Evolutionary conservation across 2,888 invertebrate species (phyloP).

Genomic region (Drosophila helvetica): DNA sequence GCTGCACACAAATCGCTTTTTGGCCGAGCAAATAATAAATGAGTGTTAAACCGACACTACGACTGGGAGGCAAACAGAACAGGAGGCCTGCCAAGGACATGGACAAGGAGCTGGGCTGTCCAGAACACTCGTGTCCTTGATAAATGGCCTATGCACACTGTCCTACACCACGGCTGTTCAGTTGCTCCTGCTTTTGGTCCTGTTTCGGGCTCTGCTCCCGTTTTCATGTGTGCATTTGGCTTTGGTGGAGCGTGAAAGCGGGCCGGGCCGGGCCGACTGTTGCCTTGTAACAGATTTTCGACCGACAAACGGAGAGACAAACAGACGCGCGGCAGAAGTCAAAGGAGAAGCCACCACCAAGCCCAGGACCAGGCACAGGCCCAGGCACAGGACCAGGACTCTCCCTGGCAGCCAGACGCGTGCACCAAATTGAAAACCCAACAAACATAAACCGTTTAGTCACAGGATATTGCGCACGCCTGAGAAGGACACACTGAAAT

Average conservation of each 20-base stretch:
- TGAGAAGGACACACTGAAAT: slow-evolving; percentile 41
- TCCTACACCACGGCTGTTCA: neutral
- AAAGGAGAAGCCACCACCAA: slow-evolving; percentile 68
- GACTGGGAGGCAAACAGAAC: slow-evolving; percentile 61
- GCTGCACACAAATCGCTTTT: slow-evolving; percentile 53
- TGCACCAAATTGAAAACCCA: slow-evolving; percentile 81
- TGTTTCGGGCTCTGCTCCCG: neutral
- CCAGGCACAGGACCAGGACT: slow-evolving; percentile 29
- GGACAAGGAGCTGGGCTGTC: slow-evolving; percentile 65
- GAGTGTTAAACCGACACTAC: slow-evolving; percentile 68
- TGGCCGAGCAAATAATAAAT: slow-evolving; percentile 58
- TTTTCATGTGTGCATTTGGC: slow-evolving; percentile 45
- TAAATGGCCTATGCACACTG: slow-evolving; percentile 68
- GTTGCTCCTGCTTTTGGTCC: neutral
- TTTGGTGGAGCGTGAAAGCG: slow-evolving; percentile 67
- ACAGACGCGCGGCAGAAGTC: slow-evolving; percentile 52
- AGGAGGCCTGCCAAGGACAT: slow-evolving; percentile 53
- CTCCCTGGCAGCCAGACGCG: slow-evolving; percentile 50
- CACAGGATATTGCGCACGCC: slow-evolving; percentile 84
- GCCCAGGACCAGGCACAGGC: slow-evolving; percentile 29
- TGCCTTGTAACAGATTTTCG: slow-evolving; percentile 80
- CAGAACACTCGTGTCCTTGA: slow-evolving; percentile 78
- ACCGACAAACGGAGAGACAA: slow-evolving; percentile 36
- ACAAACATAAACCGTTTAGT: slow-evolving; percentile 84
- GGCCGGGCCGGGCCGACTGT: slow-evolving; percentile 58